Conservation (phyloP, 2,113 vertebrate genomes). For the Prietella phreatophila region DNA sequence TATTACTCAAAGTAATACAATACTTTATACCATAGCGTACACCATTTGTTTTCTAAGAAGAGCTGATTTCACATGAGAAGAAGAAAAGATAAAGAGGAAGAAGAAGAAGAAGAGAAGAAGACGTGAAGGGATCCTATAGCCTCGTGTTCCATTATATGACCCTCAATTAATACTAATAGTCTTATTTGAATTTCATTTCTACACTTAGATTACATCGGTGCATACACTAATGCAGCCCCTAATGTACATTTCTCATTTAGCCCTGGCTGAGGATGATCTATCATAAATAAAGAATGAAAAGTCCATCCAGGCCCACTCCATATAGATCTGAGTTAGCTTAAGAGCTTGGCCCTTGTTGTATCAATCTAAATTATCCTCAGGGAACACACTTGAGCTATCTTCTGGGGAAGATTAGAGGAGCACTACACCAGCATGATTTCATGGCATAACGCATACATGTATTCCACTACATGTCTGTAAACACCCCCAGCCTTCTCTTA, state of each 20-base stretch:
- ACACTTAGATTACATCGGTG: slow-evolving; percentile 57
- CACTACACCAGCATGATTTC: slow-evolving; percentile 24
- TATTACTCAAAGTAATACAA: neutral
- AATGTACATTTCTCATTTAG: slow-evolving; percentile 65
- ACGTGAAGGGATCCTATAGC: slow-evolving; percentile 19
- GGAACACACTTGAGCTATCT: slow-evolving; percentile 42
- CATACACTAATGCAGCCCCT: slow-evolving; percentile 64
- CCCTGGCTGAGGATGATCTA: slow-evolving; percentile 60
- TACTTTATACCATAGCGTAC: neutral
- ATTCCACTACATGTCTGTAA: slow-evolving; percentile 9
- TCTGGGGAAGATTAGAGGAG: slow-evolving; percentile 37
- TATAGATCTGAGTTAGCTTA: slow-evolving; percentile 59
- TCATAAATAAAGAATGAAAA: slow-evolving; percentile 70
- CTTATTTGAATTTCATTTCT: slow-evolving; percentile 62
- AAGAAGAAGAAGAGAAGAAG: slow-evolving; percentile 22
- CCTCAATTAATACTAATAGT: slow-evolving; percentile 47
- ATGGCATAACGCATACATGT: neutral
- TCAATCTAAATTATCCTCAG: slow-evolving; percentile 52
- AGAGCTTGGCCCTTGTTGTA: slow-evolving; percentile 48
- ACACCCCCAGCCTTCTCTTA: neutral
- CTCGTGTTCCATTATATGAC: slow-evolving; percentile 42
- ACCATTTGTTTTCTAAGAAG: neutral
- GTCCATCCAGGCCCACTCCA: slow-evolving; percentile 53
- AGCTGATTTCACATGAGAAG: slow-evolving; percentile 5
- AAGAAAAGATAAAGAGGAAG: slow-evolving; percentile 7